Base-by-base conservation (phyloP, 1,140 invertebrate species). In the Procambarus clarkii region DNA sequence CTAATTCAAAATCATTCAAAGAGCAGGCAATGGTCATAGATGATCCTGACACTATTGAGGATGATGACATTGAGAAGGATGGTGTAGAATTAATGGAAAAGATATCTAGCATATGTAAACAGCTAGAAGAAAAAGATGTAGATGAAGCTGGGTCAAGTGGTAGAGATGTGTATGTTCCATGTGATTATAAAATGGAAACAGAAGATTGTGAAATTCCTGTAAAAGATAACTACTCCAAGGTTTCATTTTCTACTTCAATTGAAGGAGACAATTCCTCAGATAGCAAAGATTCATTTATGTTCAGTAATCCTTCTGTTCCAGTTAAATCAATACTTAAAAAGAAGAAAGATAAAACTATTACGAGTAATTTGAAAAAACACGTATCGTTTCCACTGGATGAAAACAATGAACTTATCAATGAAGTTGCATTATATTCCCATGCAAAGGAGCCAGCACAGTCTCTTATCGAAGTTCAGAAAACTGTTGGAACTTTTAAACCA, bases 371-470 rank as follows among this genome's bases (percentile, higher is more conserved):
- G 50, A 82, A 82, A 58, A 91, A 91, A 60, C 84, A 79, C 74
- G 90, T 91, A 13, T 91, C 90, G 3, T 91, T 91, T 71, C 90
- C 78, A 15, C 48, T 91, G 11, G 79, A 86, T 86, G 84, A 91
- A 34, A 91, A 87, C 34, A 81, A 91, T 87, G 90, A 91, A 60
- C 15, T 91, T 2, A 87, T 91, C 3, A 91, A 87, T 87, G 90
- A 91, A 34, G 90, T 91, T 44, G 90, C 90, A 54, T 87, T 84
- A 60, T 91, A 82, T 46, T 91, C 90, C 21, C 84, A 82, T 74
- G 64, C 77, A 21, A 91, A 91, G 48, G 90, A 91, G 81, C 90
- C 90, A 76, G 45, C 90, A 74, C 84, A 91, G 78, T 91, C 90
- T 48, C 69, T 91, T 45, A 80, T 91, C 46, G 79, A 83, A 81